Evolutionary conservation across 2,888 invertebrate genomes (phyloP), one percentile per base, ranked within the genome.

Genomic region (Zaprionus lineosus): DNA sequence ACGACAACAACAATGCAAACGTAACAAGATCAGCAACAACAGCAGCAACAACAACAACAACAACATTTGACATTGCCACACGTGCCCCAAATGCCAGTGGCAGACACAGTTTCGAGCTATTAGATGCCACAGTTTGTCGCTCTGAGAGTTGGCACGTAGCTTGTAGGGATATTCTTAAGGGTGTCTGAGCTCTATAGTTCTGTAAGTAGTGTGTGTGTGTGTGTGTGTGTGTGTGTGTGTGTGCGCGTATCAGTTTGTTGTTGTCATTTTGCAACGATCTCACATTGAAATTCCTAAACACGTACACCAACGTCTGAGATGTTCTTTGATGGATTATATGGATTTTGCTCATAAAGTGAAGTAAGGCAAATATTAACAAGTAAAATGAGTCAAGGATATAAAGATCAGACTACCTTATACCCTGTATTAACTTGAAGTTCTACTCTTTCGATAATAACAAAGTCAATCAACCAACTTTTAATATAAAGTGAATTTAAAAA

Each of bases 241-340:
- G n/a, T n/a, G n/a, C n/a, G n/a, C 11, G 9, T 29, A 9, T 11
- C 6, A 2, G 18, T 37, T 12, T 51, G 14, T 48, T 51, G 18
- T 28, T 43, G 26, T 29, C 44, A 44, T 14, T 37, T 33, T 28
- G 39, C 37, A 34, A 59, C 57, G 69, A 88, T 87, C 88, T 79
- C 66, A 29, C 72, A 87, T 84, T 88, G 74, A 83, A 83, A 88
- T 88, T 87, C 88, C 67, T 52, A 62, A 76, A 85, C 88, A 88
- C 88, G 88, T 87, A 79, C 60, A 67, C 73, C 34, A 67, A 55
- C 75, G 88, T 88, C 88, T 88, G 87, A 87, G 84, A 82, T 86
- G 72, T 82, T 73, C 55, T 75, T 66, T 78, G 79, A 78, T 84
- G 87, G 84, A 88, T 88, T 87, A 87, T 86, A 74, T 82, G 83